A percentile compares a stretch with the other conserved stretches of the same genome.
phyloP scores from a whole-genome alignment of 2,797 vertebrate genomes.

The Nyctalus aviator region DNA sequence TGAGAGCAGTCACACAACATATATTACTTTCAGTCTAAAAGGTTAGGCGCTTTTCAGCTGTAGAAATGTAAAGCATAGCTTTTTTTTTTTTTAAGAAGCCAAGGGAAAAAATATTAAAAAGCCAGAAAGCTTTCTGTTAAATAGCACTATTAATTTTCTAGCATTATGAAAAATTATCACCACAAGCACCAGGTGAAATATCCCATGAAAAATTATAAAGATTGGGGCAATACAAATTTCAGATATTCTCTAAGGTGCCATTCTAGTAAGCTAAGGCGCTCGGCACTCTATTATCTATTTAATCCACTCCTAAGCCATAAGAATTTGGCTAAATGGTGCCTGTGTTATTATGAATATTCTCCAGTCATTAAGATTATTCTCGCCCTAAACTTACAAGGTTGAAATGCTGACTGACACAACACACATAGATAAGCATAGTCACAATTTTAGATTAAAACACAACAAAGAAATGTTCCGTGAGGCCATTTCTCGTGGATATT shows the following conservation, averaged over 20 bases:
- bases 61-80: conserved; percentile 33
- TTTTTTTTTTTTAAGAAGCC: conserved; percentile 42
- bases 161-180: conserved; percentile 58
- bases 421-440: not conserved
- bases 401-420: conserved; percentile 41
- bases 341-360: not conserved
- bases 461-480: not conserved
- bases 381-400: not conserved
- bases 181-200: conserved; percentile 17
- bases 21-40: conserved; percentile 43
- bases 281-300: not conserved
- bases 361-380: not conserved
- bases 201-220: conserved; percentile 60
- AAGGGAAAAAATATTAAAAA: not conserved
- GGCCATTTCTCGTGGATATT: not conserved
- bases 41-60: not conserved
- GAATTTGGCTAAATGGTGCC: not conserved
- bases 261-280: not conserved
- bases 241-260: not conserved
- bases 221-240: conserved; percentile 48
- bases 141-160: conserved; percentile 48
- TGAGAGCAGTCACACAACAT: conserved; percentile 38
- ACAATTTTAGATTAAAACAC: conserved; percentile 16
- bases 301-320: not conserved
- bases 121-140: conserved; percentile 26